phyloP scores from a whole-genome alignment of 2,888 invertebrate species.

The Norana najaformis region DNA sequence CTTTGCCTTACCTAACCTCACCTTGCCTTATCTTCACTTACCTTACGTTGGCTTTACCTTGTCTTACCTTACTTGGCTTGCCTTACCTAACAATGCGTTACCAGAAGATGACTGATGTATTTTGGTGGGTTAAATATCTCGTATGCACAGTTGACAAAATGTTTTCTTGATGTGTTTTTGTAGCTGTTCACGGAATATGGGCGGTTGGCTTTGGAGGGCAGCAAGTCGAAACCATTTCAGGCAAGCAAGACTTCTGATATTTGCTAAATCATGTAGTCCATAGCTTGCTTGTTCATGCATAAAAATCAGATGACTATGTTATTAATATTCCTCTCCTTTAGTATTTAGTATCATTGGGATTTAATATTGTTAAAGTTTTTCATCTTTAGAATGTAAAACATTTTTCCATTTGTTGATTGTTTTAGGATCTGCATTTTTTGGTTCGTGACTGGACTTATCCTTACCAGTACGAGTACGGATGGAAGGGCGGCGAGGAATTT shows the following conservation, averaged over 20 bases:
- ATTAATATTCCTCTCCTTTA: too few relatives aligned
- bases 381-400: neutral
- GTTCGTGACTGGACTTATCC: conserved; percentile 91
- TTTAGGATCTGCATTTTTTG: conserved; percentile 58
- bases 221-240: conserved; percentile 78
- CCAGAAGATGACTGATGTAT: too few relatives aligned
- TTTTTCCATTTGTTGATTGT: neutral
- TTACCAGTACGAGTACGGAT: conserved; percentile 86
- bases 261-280: neutral
- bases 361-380: too few relatives aligned
- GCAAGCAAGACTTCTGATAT: conserved; percentile 44
- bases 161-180: conserved; percentile 54
- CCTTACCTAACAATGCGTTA: too few relatives aligned
- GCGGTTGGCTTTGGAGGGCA: conserved; percentile 84
- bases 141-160: too few relatives aligned
- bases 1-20: too few relatives aligned
- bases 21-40: too few relatives aligned
- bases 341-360: too few relatives aligned
- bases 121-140: too few relatives aligned
- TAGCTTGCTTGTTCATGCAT: neutral
- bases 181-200: conserved; percentile 97
- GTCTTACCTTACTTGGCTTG: too few relatives aligned
- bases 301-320: too few relatives aligned
- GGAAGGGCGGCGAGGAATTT: conserved; percentile 83
- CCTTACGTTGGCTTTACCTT: too few relatives aligned